Evolutionary conservation across 2,797 vertebrate genomes (phyloP), one percentile per base, ranked within the genome.

Genomic region (Acrocephalus scirpaceus): DNA sequence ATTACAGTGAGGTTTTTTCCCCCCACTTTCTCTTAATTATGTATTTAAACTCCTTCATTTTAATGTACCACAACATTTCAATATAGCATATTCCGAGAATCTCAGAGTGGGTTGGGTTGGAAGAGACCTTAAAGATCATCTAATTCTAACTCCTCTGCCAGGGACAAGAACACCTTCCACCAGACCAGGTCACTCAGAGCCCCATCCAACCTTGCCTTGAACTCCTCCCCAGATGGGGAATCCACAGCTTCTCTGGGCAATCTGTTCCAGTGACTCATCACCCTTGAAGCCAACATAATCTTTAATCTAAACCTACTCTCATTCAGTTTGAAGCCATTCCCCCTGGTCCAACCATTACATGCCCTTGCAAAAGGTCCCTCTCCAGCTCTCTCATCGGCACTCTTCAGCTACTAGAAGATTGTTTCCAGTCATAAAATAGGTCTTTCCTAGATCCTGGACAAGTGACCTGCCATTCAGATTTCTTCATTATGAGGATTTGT

Each of bases 71-170:
- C 10, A 58, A 1, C 5, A 34, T 81, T 74, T 74, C 21, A 42
- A 26, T 34, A 25, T 9, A 26, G 13, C 19, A 0, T 57, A 58
- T 74, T 88, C 19, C 0, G 0, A 10, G 34, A 66, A 60, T 60
- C 30, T 32, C 26, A 36, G 10, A 61, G 61, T 27, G 5, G 6
- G 54, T 48, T 67, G 54, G 1, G 4, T 61, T 47, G 12, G 34
- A 47, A 61, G 21, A 7, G 21, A 61, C 10, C 10, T 60, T 53
- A 61, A 48, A 61, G 9, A 22, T 27, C 18, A 61, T 27, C 26
- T 42, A 11, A 1, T 48, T 88, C 15, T 13, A 67, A 2, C 16
- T 29, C 7, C 5, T 5, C 15, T 53, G 12, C 2, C 3, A 11
- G 16, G 10, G 7, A 2, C 17, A 61, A 20, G n/a, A 5, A 47